These are phyloP conservation scores for Erethizon dorsatum DNA, from an alignment of 2,797 vertebrate species.

Conservation along the genomic window DNA sequence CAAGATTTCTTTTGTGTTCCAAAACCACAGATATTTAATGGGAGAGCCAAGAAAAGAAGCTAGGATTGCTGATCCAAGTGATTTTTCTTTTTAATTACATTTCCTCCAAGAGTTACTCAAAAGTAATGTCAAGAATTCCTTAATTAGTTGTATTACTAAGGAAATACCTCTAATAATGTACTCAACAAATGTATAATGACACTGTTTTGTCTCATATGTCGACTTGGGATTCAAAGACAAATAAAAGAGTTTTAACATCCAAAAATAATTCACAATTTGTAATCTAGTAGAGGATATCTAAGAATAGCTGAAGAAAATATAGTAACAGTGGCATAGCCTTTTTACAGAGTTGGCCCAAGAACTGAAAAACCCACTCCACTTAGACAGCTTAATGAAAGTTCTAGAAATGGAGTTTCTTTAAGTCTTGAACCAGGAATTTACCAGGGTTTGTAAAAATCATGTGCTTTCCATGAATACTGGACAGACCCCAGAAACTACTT, in stretches of 20 bases:
- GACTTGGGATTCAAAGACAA: constrained; percentile 25
- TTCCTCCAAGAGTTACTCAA: neutral
- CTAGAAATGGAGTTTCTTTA: neutral
- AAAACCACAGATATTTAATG: neutral
- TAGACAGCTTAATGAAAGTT: neutral
- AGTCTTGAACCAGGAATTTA: neutral
- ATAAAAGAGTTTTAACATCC: neutral
- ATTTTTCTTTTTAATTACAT: neutral
- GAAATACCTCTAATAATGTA: constrained; percentile 13
- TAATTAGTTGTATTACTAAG: constrained; percentile 48
- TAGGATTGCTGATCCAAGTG: neutral
- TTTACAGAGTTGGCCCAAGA: neutral
- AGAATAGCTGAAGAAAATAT: neutral
- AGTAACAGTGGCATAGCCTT: neutral
- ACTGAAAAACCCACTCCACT: neutral
- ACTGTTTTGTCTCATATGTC: neutral
- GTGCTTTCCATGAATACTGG: neutral
- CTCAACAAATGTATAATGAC: constrained; percentile 17
- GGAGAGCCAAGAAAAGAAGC: neutral
- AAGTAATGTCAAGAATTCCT: constrained; percentile 36
- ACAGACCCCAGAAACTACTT: neutral
- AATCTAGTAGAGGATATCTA: neutral
- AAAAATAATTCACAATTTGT: neutral
- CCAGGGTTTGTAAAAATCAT: neutral
- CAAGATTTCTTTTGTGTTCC: neutral